These are phyloP conservation scores for Spermophilus dauricus DNA, from an alignment of 2,113 vertebrate genomes.

Conservation along the genomic window DNA sequence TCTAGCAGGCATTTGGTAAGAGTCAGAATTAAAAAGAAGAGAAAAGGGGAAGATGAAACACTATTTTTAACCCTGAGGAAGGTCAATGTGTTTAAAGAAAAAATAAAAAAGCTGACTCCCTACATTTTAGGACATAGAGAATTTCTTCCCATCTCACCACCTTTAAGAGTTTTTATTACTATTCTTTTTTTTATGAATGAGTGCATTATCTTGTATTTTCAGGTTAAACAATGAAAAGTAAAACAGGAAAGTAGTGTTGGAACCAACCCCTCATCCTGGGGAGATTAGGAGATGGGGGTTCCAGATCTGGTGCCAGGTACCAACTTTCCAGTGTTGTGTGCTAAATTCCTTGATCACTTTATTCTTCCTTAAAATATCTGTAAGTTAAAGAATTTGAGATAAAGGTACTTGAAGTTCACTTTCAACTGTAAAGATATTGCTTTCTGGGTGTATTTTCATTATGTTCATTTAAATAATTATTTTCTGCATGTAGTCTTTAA, in stretches of 20 bases:
- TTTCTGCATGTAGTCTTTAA: neutral
- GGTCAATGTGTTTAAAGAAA: slow-evolving; percentile 61
- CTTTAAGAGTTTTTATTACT: neutral
- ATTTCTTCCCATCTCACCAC: rapidly evolving
- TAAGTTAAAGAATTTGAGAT: neutral
- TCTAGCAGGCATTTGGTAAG: neutral
- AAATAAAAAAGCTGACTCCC: slow-evolving; percentile 65
- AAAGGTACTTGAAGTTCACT: neutral
- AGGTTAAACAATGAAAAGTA: neutral
- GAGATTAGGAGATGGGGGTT: neutral
- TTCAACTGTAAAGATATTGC: neutral
- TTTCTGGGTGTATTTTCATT: neutral
- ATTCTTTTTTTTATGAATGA: slow-evolving; percentile 44
- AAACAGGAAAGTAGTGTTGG: neutral
- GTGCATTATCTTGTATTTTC: neutral
- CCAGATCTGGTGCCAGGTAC: rapidly evolving
- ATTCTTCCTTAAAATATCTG: neutral
- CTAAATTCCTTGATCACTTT: neutral
- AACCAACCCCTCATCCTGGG: neutral
- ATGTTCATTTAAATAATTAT: neutral
- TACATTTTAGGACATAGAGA: neutral
- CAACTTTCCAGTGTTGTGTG: neutral
- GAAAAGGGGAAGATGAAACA: slow-evolving; percentile 68
- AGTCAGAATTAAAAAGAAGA: slow-evolving; percentile 58
- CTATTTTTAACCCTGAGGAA: slow-evolving; percentile 76